Evolutionary conservation across 1,140 invertebrate species (phyloP), one percentile per base, ranked within the genome.

Genomic region (Uloborus diversus): DNA sequence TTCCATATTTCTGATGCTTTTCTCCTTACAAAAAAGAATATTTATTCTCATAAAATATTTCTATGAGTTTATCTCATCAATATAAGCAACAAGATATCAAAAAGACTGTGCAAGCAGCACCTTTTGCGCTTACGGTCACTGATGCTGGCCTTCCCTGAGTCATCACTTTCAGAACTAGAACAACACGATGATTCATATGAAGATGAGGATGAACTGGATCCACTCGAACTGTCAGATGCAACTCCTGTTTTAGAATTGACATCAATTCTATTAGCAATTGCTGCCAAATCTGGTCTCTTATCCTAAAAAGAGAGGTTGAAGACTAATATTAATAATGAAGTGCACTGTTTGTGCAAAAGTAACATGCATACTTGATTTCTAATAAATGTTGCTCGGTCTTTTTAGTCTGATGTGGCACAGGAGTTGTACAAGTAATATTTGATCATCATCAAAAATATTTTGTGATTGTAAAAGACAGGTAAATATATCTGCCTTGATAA

Each of bases 221-320:
- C 95, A 84, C 94, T 96, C 0, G 94, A 96, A 81, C 94, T 96
- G 88, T 98, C 96, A 4, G 96, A 98, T 13, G 96, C 96, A 32
- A 98, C 92, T 7, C 96, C 96, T 14, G 94, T 96, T 56, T 93
- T 91, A 85, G 93, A 90, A 83, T 91, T 93, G 30, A 97, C 88
- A 87, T 98, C 96, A 83, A 98, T 93, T 83, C 89, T 89, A 82
- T 95, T 93, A 17, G 96, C 95, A 27, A 97, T 86, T 47, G 90
- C 89, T 17, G 94, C 94, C 64, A 98, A 86, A 27, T 96, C 93
- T 0, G 94, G 93, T 79, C 94, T 92, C 84, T 93, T 91, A 81
- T 90, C 89, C 86, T 90, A 85, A 4, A 71, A n/a, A n/a, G n/a
- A n/a, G n/a, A n/a, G n/a, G n/a, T n/a, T n/a, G n/a, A n/a, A n/a